phyloP scores from a whole-genome alignment of 2,113 vertebrate genomes.

The Porphyrio hochstetteri region DNA sequence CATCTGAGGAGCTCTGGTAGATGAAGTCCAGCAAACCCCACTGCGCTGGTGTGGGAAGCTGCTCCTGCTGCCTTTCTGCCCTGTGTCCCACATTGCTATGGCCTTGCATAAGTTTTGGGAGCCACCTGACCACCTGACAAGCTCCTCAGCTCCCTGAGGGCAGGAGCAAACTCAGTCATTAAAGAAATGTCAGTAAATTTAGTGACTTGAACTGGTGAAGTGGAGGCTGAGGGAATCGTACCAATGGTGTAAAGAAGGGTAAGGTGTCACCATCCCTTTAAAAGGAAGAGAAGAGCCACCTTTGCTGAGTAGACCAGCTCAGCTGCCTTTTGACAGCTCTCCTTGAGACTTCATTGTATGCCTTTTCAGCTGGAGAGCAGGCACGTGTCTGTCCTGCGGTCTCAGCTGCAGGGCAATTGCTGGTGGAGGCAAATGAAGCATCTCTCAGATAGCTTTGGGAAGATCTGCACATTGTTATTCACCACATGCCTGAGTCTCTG shows the following conservation, averaged over 20 bases:
- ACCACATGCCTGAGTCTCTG: neutral
- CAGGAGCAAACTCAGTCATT: neutral
- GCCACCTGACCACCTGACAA: neutral
- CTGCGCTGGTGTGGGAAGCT: neutral
- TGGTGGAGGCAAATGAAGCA: neutral
- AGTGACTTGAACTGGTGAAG: neutral
- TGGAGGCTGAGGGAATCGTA: neutral
- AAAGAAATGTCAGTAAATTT: neutral
- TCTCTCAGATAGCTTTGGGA: neutral
- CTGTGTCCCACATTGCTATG: neutral
- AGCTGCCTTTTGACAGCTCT: neutral
- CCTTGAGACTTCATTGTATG: neutral
- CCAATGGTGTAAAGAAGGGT: neutral
- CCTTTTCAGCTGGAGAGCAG: neutral
- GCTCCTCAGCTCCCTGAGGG: neutral
- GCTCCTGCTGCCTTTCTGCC: neutral
- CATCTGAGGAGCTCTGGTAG: neutral
- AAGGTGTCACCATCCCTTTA: neutral
- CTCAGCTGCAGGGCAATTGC: neutral
- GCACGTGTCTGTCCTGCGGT: accelerated
- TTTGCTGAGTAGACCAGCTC: neutral
- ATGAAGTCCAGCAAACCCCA: neutral
- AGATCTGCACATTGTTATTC: neutral
- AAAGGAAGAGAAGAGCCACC: neutral
- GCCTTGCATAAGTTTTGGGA: neutral